Evolutionary conservation across 2,113 vertebrate genomes (phyloP), one percentile per base, ranked within the genome.

Genomic region (Calidris pygmaea): DNA sequence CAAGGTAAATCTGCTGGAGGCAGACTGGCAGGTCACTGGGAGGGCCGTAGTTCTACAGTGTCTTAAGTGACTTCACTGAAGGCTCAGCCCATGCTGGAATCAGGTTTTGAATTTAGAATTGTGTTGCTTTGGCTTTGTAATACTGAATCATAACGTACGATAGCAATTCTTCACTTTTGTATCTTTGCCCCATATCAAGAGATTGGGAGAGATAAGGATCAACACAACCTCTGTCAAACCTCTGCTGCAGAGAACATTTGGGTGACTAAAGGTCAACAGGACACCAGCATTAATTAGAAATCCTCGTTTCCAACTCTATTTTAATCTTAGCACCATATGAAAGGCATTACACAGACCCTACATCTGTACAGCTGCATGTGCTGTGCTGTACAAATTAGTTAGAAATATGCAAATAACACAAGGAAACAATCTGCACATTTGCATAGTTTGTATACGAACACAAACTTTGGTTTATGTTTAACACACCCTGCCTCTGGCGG

Each of bases 371-470:
- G 67, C 75, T 85, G 63, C 52, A 74, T 52, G 59, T 65, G 76
- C 18, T 60, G 47, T 43, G 89, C 65, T 43, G 63, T 47, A 71
- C 32, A 93, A 77, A 82, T 52, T 77, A 66, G 67, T 37, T 24
- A 80, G 62, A 90, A 83, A 63, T 63, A 94, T 37, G 79, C 68
- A 96, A 96, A 93, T 68, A 67, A 73, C 4, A 17, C 18, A 34
- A 88, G 32, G 32, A 83, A 94, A 74, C 23, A 85, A 90, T 77
- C 32, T 73, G 32, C 34, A 59, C 12, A 67, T 96, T 96, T 96
- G 72, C 79, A 81, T 92, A 63, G 56, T 90, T 94, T 93, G 83
- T 56, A 18, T 52, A 39, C 1, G 56, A 94, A 77, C 39, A 84
- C 30, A 80, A 84, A 74, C 59, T 94, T 76, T 39, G 50, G 74